Evolutionary conservation across 1,140 invertebrate species (phyloP), one percentile per base, ranked within the genome.

Genomic region (Apis florea): DNA sequence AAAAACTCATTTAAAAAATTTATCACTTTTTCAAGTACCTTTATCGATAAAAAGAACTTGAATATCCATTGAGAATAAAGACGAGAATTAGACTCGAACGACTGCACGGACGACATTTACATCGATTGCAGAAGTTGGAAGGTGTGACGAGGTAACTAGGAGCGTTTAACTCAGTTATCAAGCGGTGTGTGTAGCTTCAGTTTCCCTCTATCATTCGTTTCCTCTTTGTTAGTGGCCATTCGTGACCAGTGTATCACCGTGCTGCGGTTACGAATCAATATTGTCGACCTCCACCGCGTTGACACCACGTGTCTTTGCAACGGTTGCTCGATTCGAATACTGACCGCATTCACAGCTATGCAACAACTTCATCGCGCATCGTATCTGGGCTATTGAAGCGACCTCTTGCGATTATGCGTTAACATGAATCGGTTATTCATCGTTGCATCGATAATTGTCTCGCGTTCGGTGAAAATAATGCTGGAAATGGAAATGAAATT

Each of bases 191-290:
- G 71, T 47, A 72, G 54, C n/a, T 59, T 40, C 24, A 54, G 54
- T 68, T 77, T 56, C 47, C 31, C 68, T 8, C 68, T 64, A 71
- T 47, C 68, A 40, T 21, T 54, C 21, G 77, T 71, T 79, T 68
- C 79, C 79, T 69, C 54, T 82, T 82, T 77, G 53, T 17, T 21
- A 40, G 17, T 10, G 11, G 17, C 26, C 26, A 68, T 68, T 68
- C 54, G 49, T 68, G 71, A 47, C 64, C 70, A 15, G 53, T 70
- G 83, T 85, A 86, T 85, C 73, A 58, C 69, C 31, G 15, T 21
- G 58, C 47, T 63, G 83, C 26, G 76, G 79, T 85, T 58, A 85
- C 75, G 26, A 87, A 87, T 87, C 85, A 54, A 86, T 87, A 87
- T 87, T 61, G 68, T 49, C 73, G 72, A 77, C 76, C 77, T 87